These are phyloP conservation scores for Macrosoma leucophasiata DNA, from an alignment of 2,888 invertebrate genomes.

Conservation along the genomic window DNA sequence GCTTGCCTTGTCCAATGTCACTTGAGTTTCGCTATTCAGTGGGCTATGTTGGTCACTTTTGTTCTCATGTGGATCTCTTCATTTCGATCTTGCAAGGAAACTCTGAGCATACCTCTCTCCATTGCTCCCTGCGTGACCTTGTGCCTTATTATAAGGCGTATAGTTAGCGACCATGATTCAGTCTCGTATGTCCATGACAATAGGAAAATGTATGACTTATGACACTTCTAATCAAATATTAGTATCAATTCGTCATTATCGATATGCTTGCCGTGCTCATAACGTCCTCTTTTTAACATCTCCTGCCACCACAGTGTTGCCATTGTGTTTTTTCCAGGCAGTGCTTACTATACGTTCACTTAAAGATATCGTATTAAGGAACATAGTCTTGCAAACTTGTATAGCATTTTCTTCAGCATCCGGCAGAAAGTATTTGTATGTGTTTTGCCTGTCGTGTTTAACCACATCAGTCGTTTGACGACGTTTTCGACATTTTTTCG, in stretches of 20 bases:
- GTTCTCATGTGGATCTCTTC: too few species aligned
- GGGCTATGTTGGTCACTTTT: too few species aligned
- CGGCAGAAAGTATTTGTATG: constrained; percentile 16
- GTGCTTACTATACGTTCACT: constrained; percentile 17
- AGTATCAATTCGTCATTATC: constrained; percentile 11
- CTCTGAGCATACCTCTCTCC: too few species aligned
- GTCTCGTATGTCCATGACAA: too few species aligned
- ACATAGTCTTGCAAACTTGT: constrained; percentile 22
- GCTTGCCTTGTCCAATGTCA: too few species aligned
- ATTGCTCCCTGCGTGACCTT: too few species aligned
- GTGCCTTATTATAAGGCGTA: too few species aligned
- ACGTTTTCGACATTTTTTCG: constrained; percentile 15
- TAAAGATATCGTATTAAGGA: constrained; percentile 21
- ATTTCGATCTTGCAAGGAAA: too few species aligned
- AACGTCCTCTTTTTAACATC: constrained; percentile 13
- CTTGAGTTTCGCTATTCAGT: too few species aligned
- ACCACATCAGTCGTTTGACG: constrained; percentile 17
- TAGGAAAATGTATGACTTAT: constrained; percentile 17
- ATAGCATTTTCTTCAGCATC: constrained; percentile 6
- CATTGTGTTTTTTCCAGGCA: constrained; percentile 16
- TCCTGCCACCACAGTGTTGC: constrained; percentile 7
- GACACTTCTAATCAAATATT: constrained; percentile 17
- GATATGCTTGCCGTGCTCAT: constrained; percentile 11
- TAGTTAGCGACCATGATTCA: too few species aligned
- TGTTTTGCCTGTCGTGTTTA: constrained; percentile 16